Base-by-base conservation (phyloP, 2,113 vertebrate genomes). In the Rhea americana region DNA sequence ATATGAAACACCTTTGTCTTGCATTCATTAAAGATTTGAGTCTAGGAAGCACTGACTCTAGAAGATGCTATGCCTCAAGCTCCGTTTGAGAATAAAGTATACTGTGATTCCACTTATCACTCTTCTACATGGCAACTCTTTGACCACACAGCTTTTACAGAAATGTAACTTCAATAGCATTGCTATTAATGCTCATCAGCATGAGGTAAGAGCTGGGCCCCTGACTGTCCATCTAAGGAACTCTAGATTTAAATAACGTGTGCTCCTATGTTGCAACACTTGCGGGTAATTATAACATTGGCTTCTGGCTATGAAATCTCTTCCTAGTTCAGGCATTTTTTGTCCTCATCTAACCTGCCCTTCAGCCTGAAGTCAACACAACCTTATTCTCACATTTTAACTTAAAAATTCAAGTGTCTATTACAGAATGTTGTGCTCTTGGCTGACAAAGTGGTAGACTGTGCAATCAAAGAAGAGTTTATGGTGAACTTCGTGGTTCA, bases 171-270 rank as follows among this genome's bases (percentile, higher is more conserved):
- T 86, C 82, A 37, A 19, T 80, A 47, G 73, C 61, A 62, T 75
- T 67, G 78, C 26, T 71, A 67, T 22, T 78, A 26, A 7, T 43
- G 6, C 48, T 83, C 9, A 32, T 68, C 45, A 24, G 50, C 1
- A 0, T 0, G 0, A 91, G 58, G 71, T 62, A 51, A 55, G 66
- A 9, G 35, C 13, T 65, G 61, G 81, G 45, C 7, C 66, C 32
- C 3, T 6, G 5, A 63, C 10, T 1, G 0, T 32, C 56, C 32
- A 0, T 51, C n/a, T 51, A 77, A 71, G 19, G 41, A 47, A 14
- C 25, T 32, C 51, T 39, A 61, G 53, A 22, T 17, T 76, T 30
- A 39, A 19, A n/a, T 53, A 26, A 4, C 37, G 7, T 39, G 47
- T 62, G 86, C 56, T 66, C 62, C 0, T 45, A 50, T 74, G 61